Evolutionary conservation across 1,140 invertebrate genomes (phyloP).

Genomic region (Apis laboriosa): DNA sequence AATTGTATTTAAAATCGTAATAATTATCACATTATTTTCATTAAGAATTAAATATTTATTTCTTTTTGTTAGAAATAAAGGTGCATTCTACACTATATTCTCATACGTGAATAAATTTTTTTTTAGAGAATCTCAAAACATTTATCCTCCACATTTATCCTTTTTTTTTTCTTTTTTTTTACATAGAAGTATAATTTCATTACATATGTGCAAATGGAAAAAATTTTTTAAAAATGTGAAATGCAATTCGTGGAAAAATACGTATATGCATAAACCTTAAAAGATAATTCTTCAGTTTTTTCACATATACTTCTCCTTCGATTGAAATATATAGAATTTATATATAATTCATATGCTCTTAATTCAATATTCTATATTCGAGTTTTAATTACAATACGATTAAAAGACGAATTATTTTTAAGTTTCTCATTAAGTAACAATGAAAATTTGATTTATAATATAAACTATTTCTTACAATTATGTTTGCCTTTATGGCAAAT

Average conservation of each 20-base stretch:
- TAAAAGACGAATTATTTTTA: constrained; percentile 49
- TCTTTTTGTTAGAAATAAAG: constrained; percentile 26
- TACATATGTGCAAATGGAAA: constrained; percentile 42
- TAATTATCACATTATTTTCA: constrained; percentile 44
- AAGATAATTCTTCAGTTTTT: constrained; percentile 23
- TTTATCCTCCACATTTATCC: constrained; percentile 12
- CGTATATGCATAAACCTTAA: constrained; percentile 55
- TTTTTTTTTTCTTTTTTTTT: constrained; percentile 21
- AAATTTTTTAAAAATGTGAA: constrained; percentile 61
- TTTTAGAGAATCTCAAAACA: constrained; percentile 25
- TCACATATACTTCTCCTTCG: constrained; percentile 17
- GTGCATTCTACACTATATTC: constrained; percentile 23
- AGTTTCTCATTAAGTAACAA: constrained; percentile 51
- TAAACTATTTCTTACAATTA: constrained; percentile 48
- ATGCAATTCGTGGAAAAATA: constrained; percentile 63
- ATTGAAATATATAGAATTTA: constrained; percentile 36
- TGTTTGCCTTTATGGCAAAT: constrained; percentile 24
- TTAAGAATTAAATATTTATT: constrained; percentile 16
- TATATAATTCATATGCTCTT: constrained; percentile 36
- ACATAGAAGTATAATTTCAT: constrained; percentile 44
- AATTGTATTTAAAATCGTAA: constrained; percentile 52
- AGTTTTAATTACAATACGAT: constrained; percentile 39
- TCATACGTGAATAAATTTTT: constrained; percentile 29
- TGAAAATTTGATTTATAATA: constrained; percentile 45
- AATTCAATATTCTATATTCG: constrained; percentile 21